Conservation (phyloP, 1,140 invertebrate species). For the Ostrea edulis region DNA sequence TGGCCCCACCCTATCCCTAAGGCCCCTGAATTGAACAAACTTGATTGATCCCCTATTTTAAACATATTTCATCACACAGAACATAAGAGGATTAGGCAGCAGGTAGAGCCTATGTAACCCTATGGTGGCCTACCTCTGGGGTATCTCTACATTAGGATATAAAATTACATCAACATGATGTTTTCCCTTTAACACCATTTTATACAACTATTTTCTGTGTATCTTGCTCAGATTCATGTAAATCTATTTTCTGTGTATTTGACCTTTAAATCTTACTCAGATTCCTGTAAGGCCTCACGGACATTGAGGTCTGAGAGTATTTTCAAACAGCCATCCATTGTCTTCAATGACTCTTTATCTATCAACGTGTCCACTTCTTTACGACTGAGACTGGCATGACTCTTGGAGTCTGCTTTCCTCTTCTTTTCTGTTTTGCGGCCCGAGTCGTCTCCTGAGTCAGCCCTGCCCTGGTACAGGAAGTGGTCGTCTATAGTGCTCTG, state of each 20-base stretch:
- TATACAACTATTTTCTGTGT: no score
- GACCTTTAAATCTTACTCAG: constrained; percentile 68
- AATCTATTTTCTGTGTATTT: no score
- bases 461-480: not conserved
- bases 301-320: constrained; percentile 72
- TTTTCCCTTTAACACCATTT: no score
- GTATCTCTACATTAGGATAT: no score
- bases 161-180: no score
- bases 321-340: constrained; percentile 74
- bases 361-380: constrained; percentile 67
- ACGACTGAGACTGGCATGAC: constrained; percentile 48
- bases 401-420: constrained; percentile 35
- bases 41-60: no score
- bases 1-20: no score
- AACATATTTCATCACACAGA: no score
- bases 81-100: no score
- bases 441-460: not conserved
- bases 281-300: constrained; percentile 69
- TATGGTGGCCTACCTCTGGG: no score
- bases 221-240: constrained; percentile 74
- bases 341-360: constrained; percentile 66
- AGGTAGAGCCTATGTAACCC: no score
- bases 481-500: not conserved
- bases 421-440: constrained; percentile 43
- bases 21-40: no score